Evolutionary conservation across 1,140 invertebrate species (phyloP).

Genomic region (Cephus cinctus): DNA sequence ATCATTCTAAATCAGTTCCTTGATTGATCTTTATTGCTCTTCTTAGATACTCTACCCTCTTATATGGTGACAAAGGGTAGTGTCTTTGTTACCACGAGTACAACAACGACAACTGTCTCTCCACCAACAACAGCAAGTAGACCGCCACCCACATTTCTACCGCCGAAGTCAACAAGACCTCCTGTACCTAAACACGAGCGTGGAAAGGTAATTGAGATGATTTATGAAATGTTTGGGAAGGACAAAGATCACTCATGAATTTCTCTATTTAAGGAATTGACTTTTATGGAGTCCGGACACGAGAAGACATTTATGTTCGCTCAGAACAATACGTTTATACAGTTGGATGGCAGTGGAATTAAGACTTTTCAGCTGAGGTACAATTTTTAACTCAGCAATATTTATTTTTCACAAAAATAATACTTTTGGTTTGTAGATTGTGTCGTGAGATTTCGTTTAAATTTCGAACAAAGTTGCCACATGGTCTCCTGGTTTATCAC

Average conservation of each 20-base stretch:
- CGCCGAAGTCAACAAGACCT: conserved; percentile 53
- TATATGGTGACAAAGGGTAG: conserved; percentile 52
- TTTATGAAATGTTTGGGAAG: too few relatives aligned
- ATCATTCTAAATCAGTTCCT: background rate
- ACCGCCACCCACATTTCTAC: conserved; percentile 45
- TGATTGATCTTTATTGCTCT: conserved; percentile 9
- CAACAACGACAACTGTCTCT: conserved; percentile 49
- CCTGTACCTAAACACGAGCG: conserved; percentile 70
- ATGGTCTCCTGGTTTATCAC: conserved; percentile 84
- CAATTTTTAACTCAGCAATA: background rate
- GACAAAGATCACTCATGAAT: too few relatives aligned
- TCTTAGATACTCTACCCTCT: conserved; percentile 55
- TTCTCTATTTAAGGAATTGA: conserved; percentile 60
- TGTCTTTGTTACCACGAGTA: conserved; percentile 48
- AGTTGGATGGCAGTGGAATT: conserved; percentile 81
- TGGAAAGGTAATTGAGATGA: conserved; percentile 50
- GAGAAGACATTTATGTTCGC: conserved; percentile 83
- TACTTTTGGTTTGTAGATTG: conserved; percentile 57
- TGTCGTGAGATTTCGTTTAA: conserved; percentile 85
- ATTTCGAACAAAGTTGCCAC: conserved; percentile 81
- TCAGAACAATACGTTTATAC: conserved; percentile 83
- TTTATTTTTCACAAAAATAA: conserved; percentile 4
- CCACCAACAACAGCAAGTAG: conserved; percentile 48
- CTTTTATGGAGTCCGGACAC: conserved; percentile 78
- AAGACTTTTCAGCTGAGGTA: conserved; percentile 83